phyloP scores from a whole-genome alignment of 2,888 invertebrate genomes.

The Chouioia cunea region DNA sequence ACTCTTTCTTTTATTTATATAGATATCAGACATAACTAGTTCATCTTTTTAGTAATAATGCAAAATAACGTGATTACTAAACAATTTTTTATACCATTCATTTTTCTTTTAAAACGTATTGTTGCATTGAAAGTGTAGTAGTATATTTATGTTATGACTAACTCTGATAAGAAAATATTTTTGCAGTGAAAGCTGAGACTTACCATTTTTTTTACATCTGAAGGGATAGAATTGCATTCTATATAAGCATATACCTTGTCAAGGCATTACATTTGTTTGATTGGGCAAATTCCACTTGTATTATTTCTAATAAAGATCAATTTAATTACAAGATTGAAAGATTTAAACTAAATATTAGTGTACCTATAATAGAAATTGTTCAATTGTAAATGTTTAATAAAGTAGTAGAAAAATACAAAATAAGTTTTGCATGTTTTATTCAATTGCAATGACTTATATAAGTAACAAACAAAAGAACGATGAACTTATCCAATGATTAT shows the following conservation, averaged over 20 bases:
- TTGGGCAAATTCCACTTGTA: conserved; percentile 6
- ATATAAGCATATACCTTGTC: conserved; percentile 25
- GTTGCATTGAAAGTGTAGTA: background rate
- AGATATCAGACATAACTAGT: too few species aligned
- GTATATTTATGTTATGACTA: conserved; percentile 38
- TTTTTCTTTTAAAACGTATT: background rate
- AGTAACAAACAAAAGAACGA: conserved; percentile 37
- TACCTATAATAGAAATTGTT: background rate
- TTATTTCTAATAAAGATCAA: background rate
- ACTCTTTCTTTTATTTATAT: too few species aligned
- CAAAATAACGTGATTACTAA: too few species aligned
- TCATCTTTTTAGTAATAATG: too few species aligned
- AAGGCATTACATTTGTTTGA: too few species aligned
- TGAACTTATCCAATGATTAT: conserved; percentile 31
- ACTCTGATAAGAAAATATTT: conserved; percentile 26
- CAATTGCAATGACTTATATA: conserved; percentile 9
- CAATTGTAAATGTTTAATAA: background rate
- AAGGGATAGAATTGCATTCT: conserved; percentile 30
- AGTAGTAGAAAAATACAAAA: background rate
- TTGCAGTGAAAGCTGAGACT: conserved; percentile 16
- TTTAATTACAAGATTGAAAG: background rate
- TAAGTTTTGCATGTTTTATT: conserved; percentile 29
- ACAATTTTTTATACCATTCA: too few species aligned
- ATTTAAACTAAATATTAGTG: background rate
- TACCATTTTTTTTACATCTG: conserved; percentile 30